Base-by-base conservation (phyloP, 2,113 vertebrate species). In the Pollimyrus isidori region DNA sequence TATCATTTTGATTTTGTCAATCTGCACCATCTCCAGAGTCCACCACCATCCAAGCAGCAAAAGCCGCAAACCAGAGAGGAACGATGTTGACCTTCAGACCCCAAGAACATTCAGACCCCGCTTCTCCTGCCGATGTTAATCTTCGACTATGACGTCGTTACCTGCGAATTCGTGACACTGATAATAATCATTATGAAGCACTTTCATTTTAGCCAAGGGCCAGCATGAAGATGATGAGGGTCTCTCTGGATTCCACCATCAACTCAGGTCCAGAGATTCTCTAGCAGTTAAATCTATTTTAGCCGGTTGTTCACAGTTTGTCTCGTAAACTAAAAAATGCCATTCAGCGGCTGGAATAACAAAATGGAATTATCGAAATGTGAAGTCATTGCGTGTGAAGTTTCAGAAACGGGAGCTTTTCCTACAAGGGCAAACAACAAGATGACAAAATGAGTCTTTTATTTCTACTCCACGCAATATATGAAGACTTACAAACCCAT, bases 1-100 rank as follows among this genome's bases (percentile, higher is more conserved):
- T 95, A 95, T 94, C 95, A 93, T 93, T 94, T 92, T 93, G 92
- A 92, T 93, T 95, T 95, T 93, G 92, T 95, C 95, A 94, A 92
- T 91, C 90, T 53, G 89, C 93, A 93, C 91, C 91, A 93, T 93
- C 93, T 94, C 92, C 92, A 92, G 91, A 93, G 93, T 92, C 92
- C 88, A 56, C 91, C 90, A 19, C 91, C 90, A 69, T 92, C 93
- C 92, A 94, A 92, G 91, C 93, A 92, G 90, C 91, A 87, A 91
- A 89, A 90, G 91, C 87, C 90, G 91, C 26, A 49, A 90, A 91
- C 91, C 92, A 89, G 89, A 39, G 35, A 93, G 90, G 91, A 56
- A 91, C 88, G 88, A 89, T 76, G 80, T 91, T 92, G 91, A 92
- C 91, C 92, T 94, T 92, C 91, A 92, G 93, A 93, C 94, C 91